Evolutionary conservation across 1,140 invertebrate species (phyloP), one percentile per base, ranked within the genome.

Genomic region (Pseudomyrmex sp.): DNA sequence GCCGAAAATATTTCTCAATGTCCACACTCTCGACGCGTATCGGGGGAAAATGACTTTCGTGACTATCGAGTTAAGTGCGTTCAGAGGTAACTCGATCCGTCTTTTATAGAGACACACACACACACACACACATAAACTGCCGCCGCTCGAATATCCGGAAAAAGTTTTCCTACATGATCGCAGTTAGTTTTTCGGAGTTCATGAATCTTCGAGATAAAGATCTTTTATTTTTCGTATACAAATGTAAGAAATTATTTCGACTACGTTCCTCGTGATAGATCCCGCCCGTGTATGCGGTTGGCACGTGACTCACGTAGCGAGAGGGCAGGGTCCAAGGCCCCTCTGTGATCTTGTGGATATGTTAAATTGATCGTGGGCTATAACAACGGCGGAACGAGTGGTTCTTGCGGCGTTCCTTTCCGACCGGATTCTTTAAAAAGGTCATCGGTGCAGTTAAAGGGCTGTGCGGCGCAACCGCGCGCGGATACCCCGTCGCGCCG

Each of bases 291-390:
- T 72, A 44, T 50, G 63, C 18, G 26, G 46, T 35, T 66, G 58
- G 82, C 82, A 79, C 73, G 85, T 83, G 73, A 62, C 65, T 79
- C 65, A 68, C 74, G 54, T 35, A 35, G 35, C 20, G 52, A 50
- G 61, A 23, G 20, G 65, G 58, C 50, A 46, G 56, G 66, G 44
- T 48, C 59, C 63, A 61, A 68, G 10, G 9, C 65, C 46, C 62
- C 18, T 18, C 18, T 83, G 72, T 88, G 86, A 88, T 88, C 83
- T 88, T 59, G 86, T 84, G 86, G 77, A 88, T 85, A 88, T 88
- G 87, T 82, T 88, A 88, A 88, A 88, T 88, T 88, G 87, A 88
- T 88, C 83, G 83, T 88, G 73, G 68, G 80, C 83, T 88, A 88
- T 88, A 73, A 82, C 76, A 77, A 68, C 77, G 70, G 56, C 65